Evolutionary conservation across 2,888 invertebrate genomes (phyloP), one percentile per base, ranked within the genome.

Genomic region (Agonum fuliginosum): DNA sequence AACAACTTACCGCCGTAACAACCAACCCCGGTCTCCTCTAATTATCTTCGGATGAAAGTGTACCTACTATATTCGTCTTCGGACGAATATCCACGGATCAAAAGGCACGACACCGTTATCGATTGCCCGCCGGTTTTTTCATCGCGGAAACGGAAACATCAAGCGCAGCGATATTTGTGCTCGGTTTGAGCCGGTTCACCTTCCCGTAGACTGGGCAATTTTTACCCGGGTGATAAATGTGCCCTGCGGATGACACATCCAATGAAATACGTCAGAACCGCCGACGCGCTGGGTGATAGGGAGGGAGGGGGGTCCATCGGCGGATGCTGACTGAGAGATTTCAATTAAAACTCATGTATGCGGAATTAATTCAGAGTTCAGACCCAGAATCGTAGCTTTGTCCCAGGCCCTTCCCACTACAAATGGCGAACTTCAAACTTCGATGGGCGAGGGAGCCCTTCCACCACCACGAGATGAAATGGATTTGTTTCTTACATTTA

Each of bases 271-370:
- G 85, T 85, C 84, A 84, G 81, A 74, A 74, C 6, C 51, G 83
- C 82, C 80, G 79, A 81, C 83, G 82, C 79, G 81, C 62, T 80
- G 54, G 17, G 51, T 8, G 34, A 22, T 10, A 6, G 20, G 46
- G 54, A 24, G 74, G 71, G 72, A 51, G 67, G 34, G 46, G 67
- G 74, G 43, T 51, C 51, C 76, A 77, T 58, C 78, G 77, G 72
- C 51, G 70, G 73, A 62, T 78, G 80, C 79, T 79, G 80, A 80
- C 80, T 79, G 78, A 78, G 79, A 79, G 79, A 79, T 86, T 87
- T 87, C 87, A 88, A 88, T 88, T 88, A 87, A 87, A 87, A 87
- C 85, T 84, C 87, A 86, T 86, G 86, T 87, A 86, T 85, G 87
- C 85, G 87, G 87, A 88, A 87, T 80, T 88, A 88, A 88, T 87